A percentile compares a stretch with the other conserved stretches of the same genome.
These are phyloP conservation scores for Epinephelus cyanopodus DNA, from an alignment of 2,113 vertebrate genomes.

Conservation along the genomic window DNA sequence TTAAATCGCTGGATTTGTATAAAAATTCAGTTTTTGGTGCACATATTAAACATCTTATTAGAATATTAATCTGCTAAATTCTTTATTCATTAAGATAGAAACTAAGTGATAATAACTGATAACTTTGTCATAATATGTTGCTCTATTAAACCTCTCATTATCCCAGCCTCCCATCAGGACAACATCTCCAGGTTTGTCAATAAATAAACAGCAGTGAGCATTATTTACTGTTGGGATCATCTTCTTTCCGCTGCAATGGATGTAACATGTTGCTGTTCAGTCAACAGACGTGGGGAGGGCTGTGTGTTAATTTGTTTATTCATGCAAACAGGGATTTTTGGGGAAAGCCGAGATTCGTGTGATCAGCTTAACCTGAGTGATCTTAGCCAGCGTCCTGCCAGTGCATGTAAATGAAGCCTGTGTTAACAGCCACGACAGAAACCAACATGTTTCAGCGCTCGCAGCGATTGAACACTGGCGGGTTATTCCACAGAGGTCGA, in stretches of 20 bases:
- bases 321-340: slow-evolving; percentile 13
- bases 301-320: slow-evolving; percentile 26
- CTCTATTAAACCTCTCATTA: no score
- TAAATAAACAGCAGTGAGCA: no score
- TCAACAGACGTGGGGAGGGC: neutral
- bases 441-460: slow-evolving; percentile 3
- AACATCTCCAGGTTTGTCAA: no score
- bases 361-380: slow-evolving; percentile 35
- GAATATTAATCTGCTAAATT: no score
- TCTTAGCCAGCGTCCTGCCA: neutral
- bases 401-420: neutral
- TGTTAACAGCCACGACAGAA: neutral
- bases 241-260: slow-evolving; percentile 4
- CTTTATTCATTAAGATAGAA: no score
- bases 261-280: neutral
- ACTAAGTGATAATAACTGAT: no score
- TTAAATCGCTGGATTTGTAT: no score
- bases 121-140: no score
- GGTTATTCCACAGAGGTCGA: slow-evolving; percentile 45
- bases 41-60: no score
- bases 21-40: no score
- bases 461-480: slow-evolving; percentile 3
- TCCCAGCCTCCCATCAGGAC: no score
- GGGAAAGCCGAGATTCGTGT: neutral
- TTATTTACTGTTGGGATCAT: slow-evolving; percentile 7